Evolutionary conservation across 64 coral and sea anemone genomes (phyloP).

Genomic region (Actinia equina): DNA sequence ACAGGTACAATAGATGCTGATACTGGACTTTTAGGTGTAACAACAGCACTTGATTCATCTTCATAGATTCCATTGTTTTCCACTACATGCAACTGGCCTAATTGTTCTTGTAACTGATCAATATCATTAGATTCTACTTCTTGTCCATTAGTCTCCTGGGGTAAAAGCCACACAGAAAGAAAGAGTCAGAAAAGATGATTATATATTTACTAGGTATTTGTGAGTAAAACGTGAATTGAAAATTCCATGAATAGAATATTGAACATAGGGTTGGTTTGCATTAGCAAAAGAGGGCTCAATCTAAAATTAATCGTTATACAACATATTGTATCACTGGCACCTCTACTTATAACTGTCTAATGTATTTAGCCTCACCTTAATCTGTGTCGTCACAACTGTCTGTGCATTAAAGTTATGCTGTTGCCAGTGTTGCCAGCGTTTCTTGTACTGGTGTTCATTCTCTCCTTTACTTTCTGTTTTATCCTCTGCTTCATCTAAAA

Average conservation of each 20-base stretch:
- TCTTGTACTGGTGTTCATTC: slow-evolving; percentile 90
- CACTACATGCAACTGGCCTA: not conserved
- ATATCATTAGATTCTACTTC: not conserved
- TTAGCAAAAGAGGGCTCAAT: too few relatives aligned
- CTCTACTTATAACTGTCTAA: too few relatives aligned
- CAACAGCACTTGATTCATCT: not conserved
- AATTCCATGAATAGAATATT: too few relatives aligned
- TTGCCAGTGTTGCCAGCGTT: slow-evolving; percentile 96
- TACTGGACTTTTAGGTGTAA: slow-evolving; percentile 10
- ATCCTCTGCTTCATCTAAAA: not conserved
- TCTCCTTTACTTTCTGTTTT: slow-evolving; percentile 35
- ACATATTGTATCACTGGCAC: too few relatives aligned
- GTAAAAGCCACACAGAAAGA: not conserved
- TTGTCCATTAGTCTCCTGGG: slow-evolving; percentile 10
- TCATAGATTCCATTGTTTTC: slow-evolving; percentile 18
- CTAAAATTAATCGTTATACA: too few relatives aligned
- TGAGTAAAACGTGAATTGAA: too few relatives aligned
- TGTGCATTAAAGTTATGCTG: slow-evolving; percentile 70
- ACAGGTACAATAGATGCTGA: not conserved
- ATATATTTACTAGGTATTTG: too few relatives aligned
- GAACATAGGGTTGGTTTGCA: too few relatives aligned
- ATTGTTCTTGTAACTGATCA: slow-evolving; percentile 10
- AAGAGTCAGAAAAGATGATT: not conserved
- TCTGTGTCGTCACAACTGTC: slow-evolving; percentile 22
- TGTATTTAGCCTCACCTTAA: not conserved